These are phyloP conservation scores for Numida meleagris DNA, from an alignment of 2,113 vertebrate species.

Conservation along the genomic window DNA sequence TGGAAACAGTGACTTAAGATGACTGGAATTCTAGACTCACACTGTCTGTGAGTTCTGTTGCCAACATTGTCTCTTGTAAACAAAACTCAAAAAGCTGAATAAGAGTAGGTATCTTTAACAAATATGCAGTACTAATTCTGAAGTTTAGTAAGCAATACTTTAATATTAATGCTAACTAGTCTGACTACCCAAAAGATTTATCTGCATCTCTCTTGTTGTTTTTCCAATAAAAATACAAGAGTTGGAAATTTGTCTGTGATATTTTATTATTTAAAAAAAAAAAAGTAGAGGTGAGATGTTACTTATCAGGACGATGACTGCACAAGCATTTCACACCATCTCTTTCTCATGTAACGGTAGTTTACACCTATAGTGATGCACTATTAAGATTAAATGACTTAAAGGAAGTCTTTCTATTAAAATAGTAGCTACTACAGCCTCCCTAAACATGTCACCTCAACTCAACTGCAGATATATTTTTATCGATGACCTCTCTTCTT, in stretches of 20 bases:
- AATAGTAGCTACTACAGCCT: not conserved
- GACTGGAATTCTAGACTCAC: constrained; percentile 31
- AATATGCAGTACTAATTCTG: not conserved
- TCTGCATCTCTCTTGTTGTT: not conserved
- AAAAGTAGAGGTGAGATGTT: not conserved
- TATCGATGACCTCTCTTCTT: not conserved
- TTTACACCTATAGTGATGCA: not conserved
- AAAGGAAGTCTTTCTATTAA: not conserved
- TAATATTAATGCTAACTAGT: not conserved
- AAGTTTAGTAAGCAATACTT: not conserved
- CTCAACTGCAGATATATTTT: not conserved
- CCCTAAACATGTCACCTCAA: not conserved
- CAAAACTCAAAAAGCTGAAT: constrained; percentile 10
- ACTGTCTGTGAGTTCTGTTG: not conserved
- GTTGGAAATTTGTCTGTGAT: not conserved
- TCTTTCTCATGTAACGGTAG: not conserved
- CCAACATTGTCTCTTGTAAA: constrained; percentile 22
- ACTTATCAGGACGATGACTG: not conserved
- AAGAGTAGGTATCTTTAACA: not conserved
- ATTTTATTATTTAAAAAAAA: not conserved
- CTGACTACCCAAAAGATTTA: not conserved
- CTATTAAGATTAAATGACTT: not conserved
- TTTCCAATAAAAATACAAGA: not conserved
- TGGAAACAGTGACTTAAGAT: constrained; percentile 51
- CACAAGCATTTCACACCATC: not conserved